phyloP scores from a whole-genome alignment of 2,888 invertebrate genomes.

The Lasiommata megera region DNA sequence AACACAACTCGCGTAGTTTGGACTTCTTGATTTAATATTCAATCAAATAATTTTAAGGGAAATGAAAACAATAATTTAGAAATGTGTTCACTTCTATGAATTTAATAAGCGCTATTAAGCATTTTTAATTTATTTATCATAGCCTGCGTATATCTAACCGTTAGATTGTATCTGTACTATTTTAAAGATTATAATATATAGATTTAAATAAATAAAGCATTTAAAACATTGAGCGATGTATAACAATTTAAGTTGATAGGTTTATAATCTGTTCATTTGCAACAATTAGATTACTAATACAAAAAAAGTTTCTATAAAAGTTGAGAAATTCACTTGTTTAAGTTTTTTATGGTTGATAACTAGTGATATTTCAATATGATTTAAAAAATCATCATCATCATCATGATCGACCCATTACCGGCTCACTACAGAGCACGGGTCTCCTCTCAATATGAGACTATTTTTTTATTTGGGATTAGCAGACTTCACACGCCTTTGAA shows the following conservation, averaged over 20 bases:
- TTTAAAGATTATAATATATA: not conserved
- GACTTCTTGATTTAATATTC: constrained; percentile 46
- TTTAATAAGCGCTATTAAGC: constrained; percentile 4
- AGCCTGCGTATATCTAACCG: constrained; percentile 1
- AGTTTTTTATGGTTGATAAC: too few species aligned
- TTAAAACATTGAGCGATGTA: not conserved
- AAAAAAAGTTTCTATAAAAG: too few species aligned
- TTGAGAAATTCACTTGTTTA: too few species aligned
- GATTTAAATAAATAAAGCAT: constrained; percentile 1
- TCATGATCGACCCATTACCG: too few species aligned
- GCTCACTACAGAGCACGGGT: too few species aligned
- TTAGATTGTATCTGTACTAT: not conserved
- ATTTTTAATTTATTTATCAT: not conserved
- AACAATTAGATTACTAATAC: too few species aligned
- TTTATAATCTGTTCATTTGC: too few species aligned
- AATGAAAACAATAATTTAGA: constrained; percentile 32
- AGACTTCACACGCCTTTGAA: too few species aligned
- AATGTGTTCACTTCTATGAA: constrained; percentile 25
- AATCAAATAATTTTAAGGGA: constrained; percentile 42
- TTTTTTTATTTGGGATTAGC: too few species aligned
- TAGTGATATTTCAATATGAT: too few species aligned
- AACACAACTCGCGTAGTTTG: constrained; percentile 33
- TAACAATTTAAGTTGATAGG: not conserved
- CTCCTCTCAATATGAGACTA: too few species aligned
- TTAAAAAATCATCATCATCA: too few species aligned